Conservation (phyloP, 2,888 invertebrate genomes). For the Coleophora flavipennella region DNA sequence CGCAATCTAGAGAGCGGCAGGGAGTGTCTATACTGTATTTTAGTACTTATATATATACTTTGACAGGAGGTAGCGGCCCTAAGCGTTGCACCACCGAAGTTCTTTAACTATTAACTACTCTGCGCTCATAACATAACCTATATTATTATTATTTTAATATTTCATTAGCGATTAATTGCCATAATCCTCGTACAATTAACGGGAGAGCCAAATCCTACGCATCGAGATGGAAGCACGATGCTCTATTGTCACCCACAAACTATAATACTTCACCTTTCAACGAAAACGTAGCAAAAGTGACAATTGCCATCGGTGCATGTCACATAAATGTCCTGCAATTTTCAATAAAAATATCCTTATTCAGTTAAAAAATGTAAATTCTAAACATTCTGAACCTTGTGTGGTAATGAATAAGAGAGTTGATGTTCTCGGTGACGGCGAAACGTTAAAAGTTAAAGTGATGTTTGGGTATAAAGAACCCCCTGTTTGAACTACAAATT, state of each 20-base stretch:
- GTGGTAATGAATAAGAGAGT: conserved; percentile 1
- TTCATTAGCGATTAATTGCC: neutral
- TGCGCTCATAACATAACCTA: too few species aligned
- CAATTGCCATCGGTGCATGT: conserved; percentile 57
- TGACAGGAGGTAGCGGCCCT: too few species aligned
- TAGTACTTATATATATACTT: too few species aligned
- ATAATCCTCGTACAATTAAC: neutral
- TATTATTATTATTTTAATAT: too few species aligned
- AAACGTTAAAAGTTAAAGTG: conserved; percentile 26
- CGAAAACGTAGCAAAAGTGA: conserved; percentile 35
- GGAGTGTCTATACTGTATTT: too few species aligned
- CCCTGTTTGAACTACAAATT: conserved; percentile 71
- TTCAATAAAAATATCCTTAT: conserved; percentile 23
- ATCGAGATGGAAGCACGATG: conserved; percentile 10
- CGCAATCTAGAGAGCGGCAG: too few species aligned
- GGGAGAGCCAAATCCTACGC: conserved; percentile 4
- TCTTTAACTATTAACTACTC: too few species aligned
- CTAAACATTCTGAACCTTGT: conserved; percentile 19
- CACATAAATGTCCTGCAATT: conserved; percentile 54
- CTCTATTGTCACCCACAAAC: conserved; percentile 28
- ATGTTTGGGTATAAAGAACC: conserved; percentile 56
- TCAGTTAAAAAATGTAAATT: neutral
- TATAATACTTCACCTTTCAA: conserved; percentile 28
- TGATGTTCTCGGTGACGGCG: neutral
- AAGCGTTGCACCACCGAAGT: too few species aligned